Percentiles rank a stretch among this genome's conserved stretches.
Conservation (phyloP, 2,797 vertebrate genomes). For the Oceanodroma leucorhoa region DNA sequence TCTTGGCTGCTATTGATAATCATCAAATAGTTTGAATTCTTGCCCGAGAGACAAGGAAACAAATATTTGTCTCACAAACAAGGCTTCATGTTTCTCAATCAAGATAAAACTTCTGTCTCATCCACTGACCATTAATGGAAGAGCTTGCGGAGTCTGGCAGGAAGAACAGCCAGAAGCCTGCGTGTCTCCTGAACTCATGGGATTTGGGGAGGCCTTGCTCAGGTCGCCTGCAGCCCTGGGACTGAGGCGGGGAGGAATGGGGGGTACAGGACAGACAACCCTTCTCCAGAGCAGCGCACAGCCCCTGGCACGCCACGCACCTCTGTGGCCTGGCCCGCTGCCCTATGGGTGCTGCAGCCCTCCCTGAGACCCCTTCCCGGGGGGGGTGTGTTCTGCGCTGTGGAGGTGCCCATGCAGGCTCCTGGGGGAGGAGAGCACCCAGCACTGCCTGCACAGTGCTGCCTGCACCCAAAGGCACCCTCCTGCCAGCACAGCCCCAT, state of each 20-base stretch:
- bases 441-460: accelerated
- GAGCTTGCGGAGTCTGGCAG: neutral
- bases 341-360: neutral
- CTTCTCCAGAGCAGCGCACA: neutral
- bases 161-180: neutral
- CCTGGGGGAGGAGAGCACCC: neutral
- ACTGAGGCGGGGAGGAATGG: neutral
- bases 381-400: neutral
- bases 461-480: neutral
- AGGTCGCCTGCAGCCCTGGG: neutral
- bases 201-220: neutral
- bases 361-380: neutral
- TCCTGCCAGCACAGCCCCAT: neutral
- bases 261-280: neutral
- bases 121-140: constrained; percentile 17
- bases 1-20: constrained; percentile 6
- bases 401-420: neutral
- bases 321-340: neutral
- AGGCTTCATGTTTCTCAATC: neutral
- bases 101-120: constrained; percentile 14
- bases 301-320: accelerated
- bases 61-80: neutral
- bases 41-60: neutral
- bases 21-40: constrained; percentile 11
- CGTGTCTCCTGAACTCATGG: neutral